These are phyloP conservation scores for Sminthopsis crassicaudata DNA, from an alignment of 2,113 vertebrate species.

Conservation along the genomic window DNA sequence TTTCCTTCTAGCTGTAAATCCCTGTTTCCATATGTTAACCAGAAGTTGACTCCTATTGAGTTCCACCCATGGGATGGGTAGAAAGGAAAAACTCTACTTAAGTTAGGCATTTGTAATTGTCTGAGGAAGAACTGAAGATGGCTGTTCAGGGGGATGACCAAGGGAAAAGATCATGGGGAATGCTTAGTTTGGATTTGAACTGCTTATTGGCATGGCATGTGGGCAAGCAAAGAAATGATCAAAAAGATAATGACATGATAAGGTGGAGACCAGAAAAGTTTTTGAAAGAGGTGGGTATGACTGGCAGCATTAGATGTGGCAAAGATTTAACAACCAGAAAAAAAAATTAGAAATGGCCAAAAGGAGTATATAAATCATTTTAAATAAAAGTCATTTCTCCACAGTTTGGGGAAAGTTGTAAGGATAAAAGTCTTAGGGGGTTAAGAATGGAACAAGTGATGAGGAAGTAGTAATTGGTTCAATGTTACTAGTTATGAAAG, in stretches of 20 bases:
- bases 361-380: not conserved
- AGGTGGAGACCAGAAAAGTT: not conserved
- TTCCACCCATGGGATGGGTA: too few relatives aligned
- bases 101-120: too few relatives aligned
- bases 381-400: not conserved
- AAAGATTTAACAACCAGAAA: not conserved
- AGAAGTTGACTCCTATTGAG: too few relatives aligned
- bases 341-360: constrained; percentile 32
- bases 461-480: not conserved
- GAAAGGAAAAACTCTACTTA: too few relatives aligned
- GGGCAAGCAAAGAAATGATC: constrained; percentile 4
- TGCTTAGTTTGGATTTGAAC: not conserved
- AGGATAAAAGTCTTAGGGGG: not conserved
- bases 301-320: not conserved
- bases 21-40: too few relatives aligned
- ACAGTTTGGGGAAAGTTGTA: constrained; percentile 11
- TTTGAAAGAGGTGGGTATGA: not conserved
- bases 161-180: not conserved
- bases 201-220: too few relatives aligned
- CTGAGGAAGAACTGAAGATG: too few relatives aligned
- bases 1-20: too few relatives aligned
- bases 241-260: not conserved
- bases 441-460: not conserved
- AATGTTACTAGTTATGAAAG: too few relatives aligned
- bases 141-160: too few relatives aligned